A percentile compares a stretch with the other conserved stretches of the same genome.
Conservation (phyloP, 2,888 invertebrate species). For the Sisyra terminalis region DNA sequence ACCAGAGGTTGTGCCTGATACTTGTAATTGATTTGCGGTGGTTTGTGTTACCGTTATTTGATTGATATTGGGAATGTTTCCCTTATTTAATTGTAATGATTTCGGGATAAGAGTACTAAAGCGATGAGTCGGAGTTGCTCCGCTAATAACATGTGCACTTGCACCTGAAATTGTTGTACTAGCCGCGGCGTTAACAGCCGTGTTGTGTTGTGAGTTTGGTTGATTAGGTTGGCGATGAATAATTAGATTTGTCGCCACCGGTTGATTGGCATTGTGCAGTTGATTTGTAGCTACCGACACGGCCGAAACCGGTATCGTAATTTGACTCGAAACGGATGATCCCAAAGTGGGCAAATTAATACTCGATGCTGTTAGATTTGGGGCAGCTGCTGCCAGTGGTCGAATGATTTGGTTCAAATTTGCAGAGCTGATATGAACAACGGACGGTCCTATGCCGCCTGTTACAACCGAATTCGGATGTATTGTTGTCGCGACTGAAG, state of each 20-base stretch:
- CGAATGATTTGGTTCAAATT: slow-evolving; percentile 6
- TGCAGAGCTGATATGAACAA: slow-evolving; percentile 5
- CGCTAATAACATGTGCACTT: not conserved
- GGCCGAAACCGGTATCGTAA: slow-evolving; percentile 5
- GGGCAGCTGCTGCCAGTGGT: not conserved
- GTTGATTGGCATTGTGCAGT: not conserved
- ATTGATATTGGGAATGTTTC: slow-evolving; percentile 1
- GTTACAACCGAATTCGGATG: not conserved
- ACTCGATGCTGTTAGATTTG: not conserved
- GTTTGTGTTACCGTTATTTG: slow-evolving; percentile 5
- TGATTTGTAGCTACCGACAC: not conserved
- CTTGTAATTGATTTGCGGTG: slow-evolving; percentile 2
- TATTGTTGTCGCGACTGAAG: not conserved
- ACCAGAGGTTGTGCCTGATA: not conserved
- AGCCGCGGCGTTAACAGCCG: not conserved
- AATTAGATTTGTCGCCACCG: slow-evolving; percentile 5
- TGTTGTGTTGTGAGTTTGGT: not conserved
- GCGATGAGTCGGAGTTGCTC: not conserved
- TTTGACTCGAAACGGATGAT: slow-evolving; percentile 3
- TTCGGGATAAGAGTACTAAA: slow-evolving; percentile 4
- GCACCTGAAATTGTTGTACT: not conserved
- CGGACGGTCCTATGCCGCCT: not conserved
- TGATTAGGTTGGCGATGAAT: slow-evolving; percentile 3
- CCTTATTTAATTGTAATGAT: slow-evolving; percentile 5
- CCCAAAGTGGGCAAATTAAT: slow-evolving; percentile 4